Conservation (phyloP, 2,797 vertebrate genomes). For the Oreochromis mossambicus region DNA sequence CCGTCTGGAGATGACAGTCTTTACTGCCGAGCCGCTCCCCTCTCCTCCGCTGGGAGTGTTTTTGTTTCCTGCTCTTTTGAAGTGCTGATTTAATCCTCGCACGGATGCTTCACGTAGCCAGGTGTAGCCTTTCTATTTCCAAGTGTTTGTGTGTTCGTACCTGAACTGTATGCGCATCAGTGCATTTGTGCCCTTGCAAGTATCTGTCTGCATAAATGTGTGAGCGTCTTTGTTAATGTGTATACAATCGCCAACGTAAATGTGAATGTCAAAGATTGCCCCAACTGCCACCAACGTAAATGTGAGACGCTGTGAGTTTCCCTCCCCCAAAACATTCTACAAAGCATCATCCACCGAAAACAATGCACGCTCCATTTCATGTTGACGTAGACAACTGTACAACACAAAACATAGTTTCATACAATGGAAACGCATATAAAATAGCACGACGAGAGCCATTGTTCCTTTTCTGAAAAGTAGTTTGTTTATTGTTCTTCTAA, state of each 20-base stretch:
- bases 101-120: slow-evolving; percentile 70
- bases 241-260: slow-evolving; percentile 36
- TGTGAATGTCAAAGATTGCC: slow-evolving; percentile 66
- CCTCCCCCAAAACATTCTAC: slow-evolving; percentile 72
- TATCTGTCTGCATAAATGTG: slow-evolving; percentile 37
- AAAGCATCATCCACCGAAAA: slow-evolving; percentile 69
- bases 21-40: slow-evolving; percentile 57
- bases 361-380: slow-evolving; percentile 50
- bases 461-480: slow-evolving; percentile 49
- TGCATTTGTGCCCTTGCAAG: slow-evolving; percentile 21
- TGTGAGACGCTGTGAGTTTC: slow-evolving; percentile 44
- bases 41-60: slow-evolving; percentile 73
- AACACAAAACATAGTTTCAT: slow-evolving; percentile 34
- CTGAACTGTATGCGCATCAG: neutral
- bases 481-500: slow-evolving; percentile 51
- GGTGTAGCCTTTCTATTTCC: slow-evolving; percentile 66
- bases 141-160: slow-evolving; percentile 43
- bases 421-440: slow-evolving; percentile 57
- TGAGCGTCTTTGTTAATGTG: slow-evolving; percentile 50
- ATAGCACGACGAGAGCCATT: slow-evolving; percentile 37
- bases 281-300: slow-evolving; percentile 62
- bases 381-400: slow-evolving; percentile 61
- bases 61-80: slow-evolving; percentile 79
- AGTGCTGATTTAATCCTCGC: slow-evolving; percentile 81
- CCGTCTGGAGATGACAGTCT: slow-evolving; percentile 71